A percentile compares a stretch with the other conserved stretches of the same genome.
phyloP scores from a whole-genome alignment of 2,888 invertebrate species.

The Latheticus oryzae region DNA sequence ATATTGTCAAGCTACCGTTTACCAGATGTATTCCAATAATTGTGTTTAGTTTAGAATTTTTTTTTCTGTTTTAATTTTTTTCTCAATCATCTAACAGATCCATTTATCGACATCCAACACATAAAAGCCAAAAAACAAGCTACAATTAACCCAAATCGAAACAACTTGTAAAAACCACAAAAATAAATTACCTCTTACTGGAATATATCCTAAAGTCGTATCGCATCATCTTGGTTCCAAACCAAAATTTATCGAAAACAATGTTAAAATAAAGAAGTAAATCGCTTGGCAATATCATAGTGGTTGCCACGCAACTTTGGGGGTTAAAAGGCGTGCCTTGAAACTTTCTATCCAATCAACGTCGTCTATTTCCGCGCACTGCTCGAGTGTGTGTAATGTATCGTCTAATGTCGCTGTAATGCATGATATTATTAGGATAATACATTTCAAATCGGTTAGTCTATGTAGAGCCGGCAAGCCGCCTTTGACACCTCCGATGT shows the following conservation, averaged over 20 bases:
- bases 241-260: too few species aligned
- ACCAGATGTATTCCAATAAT: conserved; percentile 31
- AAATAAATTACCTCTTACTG: conserved; percentile 39
- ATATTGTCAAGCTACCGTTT: conserved; percentile 37
- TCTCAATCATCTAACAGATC: too few species aligned
- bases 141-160: conserved; percentile 44
- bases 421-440: conserved; percentile 66
- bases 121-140: conserved; percentile 38
- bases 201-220: conserved; percentile 32
- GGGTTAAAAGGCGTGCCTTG: conserved; percentile 57
- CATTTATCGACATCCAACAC: conserved; percentile 37
- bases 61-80: too few species aligned
- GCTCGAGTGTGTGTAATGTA: conserved; percentile 63
- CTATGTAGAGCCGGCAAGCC: conserved; percentile 60
- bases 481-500: conserved; percentile 3
- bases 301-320: conserved; percentile 58
- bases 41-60: too few species aligned
- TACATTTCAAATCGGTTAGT: conserved; percentile 67
- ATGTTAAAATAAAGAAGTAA: conserved; percentile 46
- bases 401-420: conserved; percentile 67
- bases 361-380: conserved; percentile 57
- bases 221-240: too few species aligned
- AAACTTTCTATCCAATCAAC: conserved; percentile 59
- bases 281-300: conserved; percentile 49
- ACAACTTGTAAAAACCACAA: conserved; percentile 42